Conservation (phyloP, 2,888 invertebrate genomes). For the Galerucella nymphaeae region DNA sequence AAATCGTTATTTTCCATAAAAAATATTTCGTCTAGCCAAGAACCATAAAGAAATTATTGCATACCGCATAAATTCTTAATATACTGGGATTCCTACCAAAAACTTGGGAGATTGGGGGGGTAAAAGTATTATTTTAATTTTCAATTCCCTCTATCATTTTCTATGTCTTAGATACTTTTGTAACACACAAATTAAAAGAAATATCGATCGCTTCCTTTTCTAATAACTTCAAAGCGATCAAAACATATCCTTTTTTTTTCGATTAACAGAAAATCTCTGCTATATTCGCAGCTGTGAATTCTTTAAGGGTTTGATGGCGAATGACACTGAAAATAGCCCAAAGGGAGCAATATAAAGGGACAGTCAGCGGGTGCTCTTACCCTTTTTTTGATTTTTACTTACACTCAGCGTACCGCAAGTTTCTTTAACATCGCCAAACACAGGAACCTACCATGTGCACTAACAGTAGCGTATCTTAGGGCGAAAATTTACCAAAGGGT, state of each 20-base stretch:
- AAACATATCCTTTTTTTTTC: not conserved
- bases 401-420: conserved; percentile 20
- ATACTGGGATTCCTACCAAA: no score
- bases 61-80: no score
- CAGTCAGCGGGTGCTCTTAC: conserved; percentile 48
- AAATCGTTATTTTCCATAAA: no score
- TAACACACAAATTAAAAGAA: no score
- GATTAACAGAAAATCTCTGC: conserved; percentile 22
- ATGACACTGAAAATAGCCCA: conserved; percentile 54
- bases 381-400: conserved; percentile 39
- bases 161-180: no score
- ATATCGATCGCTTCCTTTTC: no score
- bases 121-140: no score
- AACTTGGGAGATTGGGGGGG: no score
- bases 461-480: not conserved
- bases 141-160: no score
- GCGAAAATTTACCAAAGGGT: no score
- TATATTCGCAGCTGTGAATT: conserved; percentile 34
- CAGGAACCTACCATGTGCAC: not conserved
- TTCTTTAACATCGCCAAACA: conserved; percentile 21
- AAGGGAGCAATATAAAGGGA: conserved; percentile 49
- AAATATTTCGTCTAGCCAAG: no score
- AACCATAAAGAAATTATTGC: no score
- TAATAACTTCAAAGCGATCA: not conserved
- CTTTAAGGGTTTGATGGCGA: conserved; percentile 50